phyloP scores from a whole-genome alignment of 1,140 invertebrate genomes.

The Drosophila rhopaloa region DNA sequence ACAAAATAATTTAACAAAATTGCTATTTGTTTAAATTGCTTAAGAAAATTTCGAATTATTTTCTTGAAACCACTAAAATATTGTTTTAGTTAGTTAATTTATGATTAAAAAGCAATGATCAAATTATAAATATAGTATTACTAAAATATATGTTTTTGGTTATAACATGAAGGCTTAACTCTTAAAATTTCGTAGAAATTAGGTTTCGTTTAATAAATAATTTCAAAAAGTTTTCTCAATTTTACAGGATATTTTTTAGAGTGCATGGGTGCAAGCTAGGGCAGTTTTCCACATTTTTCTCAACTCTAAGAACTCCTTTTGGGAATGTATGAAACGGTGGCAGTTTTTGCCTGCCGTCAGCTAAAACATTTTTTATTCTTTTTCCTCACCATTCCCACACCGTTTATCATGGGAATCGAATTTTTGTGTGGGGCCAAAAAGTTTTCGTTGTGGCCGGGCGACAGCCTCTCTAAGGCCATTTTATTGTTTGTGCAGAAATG shows the following conservation, averaged over 20 bases:
- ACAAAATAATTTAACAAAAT: no score
- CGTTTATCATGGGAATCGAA: constrained; percentile 74
- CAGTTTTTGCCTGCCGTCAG: constrained; percentile 34
- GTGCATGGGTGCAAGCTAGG: not conserved
- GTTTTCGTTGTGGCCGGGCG: constrained; percentile 37
- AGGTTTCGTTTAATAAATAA: no score
- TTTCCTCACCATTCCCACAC: constrained; percentile 7
- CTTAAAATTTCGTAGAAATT: no score
- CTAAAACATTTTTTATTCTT: constrained; percentile 26
- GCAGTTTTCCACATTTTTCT: constrained; percentile 30
- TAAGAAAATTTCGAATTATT: no score
- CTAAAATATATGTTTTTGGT: no score
- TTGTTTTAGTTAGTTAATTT: no score
- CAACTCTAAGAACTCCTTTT: constrained; percentile 22
- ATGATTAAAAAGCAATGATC: no score
- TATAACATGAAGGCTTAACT: no score
- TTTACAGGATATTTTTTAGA: not conserved
- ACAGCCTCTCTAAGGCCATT: constrained; percentile 70
- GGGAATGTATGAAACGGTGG: not conserved
- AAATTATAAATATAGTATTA: not conserved
- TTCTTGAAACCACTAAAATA: no score
- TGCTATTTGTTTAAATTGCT: no score
- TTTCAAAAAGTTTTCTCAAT: not conserved
- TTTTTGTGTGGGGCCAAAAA: constrained; percentile 63
- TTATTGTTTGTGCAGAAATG: constrained; percentile 68